phyloP scores from a whole-genome alignment of 2,797 vertebrate species.

The Calcarius lapponicus region DNA sequence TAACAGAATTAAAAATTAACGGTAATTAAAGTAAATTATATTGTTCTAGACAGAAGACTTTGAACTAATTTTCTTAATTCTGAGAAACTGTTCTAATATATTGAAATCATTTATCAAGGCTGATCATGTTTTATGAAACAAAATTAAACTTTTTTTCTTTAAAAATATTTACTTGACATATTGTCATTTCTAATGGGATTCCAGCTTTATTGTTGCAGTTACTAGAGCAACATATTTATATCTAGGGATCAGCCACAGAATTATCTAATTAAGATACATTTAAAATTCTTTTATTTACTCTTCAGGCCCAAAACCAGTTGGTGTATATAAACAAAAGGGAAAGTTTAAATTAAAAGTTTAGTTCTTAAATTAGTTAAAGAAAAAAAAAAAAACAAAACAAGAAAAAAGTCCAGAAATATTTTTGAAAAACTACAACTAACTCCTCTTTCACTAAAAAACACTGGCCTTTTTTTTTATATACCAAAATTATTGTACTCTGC shows the following conservation, averaged over 20 bases:
- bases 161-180: background rate
- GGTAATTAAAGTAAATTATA: background rate
- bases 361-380: background rate
- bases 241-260: background rate
- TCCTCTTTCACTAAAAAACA: background rate
- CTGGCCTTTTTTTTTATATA: accelerated
- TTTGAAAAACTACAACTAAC: no score
- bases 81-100: background rate
- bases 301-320: background rate
- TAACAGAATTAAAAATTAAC: background rate
- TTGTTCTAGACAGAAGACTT: background rate
- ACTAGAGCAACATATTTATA: background rate
- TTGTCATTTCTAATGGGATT: background rate
- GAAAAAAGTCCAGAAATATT: background rate
- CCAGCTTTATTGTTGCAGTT: background rate
- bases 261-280: background rate
- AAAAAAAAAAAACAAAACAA: background rate
- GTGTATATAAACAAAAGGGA: background rate
- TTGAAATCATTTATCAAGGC: background rate
- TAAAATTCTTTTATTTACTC: background rate
- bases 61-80: background rate
- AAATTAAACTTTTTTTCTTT: background rate
- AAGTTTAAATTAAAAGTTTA: background rate
- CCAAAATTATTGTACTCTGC: background rate
- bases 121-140: background rate